Conservation (phyloP, 2,797 vertebrate species). For the Iguana delicatissima region DNA sequence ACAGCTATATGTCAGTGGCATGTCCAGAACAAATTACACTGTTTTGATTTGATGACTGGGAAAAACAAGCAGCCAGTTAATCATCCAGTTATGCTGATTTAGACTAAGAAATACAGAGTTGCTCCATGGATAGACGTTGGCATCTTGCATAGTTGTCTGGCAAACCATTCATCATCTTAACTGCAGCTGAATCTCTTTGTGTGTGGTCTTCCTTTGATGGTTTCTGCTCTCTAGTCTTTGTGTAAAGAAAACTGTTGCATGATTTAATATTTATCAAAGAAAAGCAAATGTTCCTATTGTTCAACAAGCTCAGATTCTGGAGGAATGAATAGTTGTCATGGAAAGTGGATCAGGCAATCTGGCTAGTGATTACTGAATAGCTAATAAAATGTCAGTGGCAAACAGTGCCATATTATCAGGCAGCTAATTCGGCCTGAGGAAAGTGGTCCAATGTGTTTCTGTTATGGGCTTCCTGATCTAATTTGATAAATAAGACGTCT, state of each 20-base stretch:
- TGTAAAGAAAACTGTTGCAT: background rate
- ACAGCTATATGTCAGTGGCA: conserved; percentile 15
- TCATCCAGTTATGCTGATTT: conserved; percentile 8
- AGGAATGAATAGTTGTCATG: background rate
- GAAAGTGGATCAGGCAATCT: background rate
- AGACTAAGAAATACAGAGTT: background rate
- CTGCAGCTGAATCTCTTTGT: conserved; percentile 20
- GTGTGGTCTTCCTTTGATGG: background rate
- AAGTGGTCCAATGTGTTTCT: background rate
- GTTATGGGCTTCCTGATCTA: background rate
- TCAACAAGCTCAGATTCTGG: background rate
- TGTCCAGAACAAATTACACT: conserved; percentile 32
- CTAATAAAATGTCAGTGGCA: background rate
- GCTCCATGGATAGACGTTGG: background rate
- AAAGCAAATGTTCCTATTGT: background rate
- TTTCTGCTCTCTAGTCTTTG: background rate
- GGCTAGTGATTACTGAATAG: background rate
- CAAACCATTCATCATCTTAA: conserved; percentile 21
- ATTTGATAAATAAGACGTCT: background rate
- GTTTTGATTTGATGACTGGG: conserved; percentile 18
- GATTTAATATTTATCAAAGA: background rate
- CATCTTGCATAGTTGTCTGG: conserved; percentile 29
- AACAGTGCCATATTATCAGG: background rate
- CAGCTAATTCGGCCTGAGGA: background rate
- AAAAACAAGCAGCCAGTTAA: conserved; percentile 47